Conservation (phyloP, 2,113 vertebrate species). For the Lanius ludovicianus region DNA sequence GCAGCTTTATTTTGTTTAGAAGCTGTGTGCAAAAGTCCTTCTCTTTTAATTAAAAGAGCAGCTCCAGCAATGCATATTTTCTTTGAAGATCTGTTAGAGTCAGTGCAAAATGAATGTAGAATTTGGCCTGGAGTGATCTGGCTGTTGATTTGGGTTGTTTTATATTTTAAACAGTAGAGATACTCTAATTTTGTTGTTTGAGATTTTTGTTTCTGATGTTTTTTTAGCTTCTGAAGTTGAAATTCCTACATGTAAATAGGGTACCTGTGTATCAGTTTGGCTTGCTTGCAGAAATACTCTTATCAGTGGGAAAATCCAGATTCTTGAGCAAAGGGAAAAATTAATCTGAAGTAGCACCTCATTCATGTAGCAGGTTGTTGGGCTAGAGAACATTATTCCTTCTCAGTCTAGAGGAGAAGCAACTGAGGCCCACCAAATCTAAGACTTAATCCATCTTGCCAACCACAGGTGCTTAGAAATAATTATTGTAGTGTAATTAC, state of each 20-base stretch:
- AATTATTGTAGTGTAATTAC: background rate
- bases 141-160: background rate
- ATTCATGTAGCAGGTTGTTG: background rate
- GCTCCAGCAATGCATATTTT: background rate
- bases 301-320: background rate
- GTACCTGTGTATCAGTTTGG: background rate
- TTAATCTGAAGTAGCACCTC: background rate
- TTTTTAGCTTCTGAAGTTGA: background rate
- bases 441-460: background rate
- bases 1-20: constrained; percentile 13
- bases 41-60: background rate
- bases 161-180: background rate
- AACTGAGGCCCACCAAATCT: background rate
- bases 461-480: background rate
- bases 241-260: background rate
- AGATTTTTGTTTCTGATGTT: fast-evolving
- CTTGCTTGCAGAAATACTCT: background rate
- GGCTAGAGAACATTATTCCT: background rate
- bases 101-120: background rate
- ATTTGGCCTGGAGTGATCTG: background rate
- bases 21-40: background rate
- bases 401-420: background rate
- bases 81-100: background rate
- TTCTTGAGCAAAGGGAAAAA: background rate
- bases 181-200: background rate